Percentiles rank a stretch among this genome's conserved stretches.
These are phyloP conservation scores for Ctenicera cuprea DNA, from an alignment of 2,888 invertebrate species.

Conservation along the genomic window DNA sequence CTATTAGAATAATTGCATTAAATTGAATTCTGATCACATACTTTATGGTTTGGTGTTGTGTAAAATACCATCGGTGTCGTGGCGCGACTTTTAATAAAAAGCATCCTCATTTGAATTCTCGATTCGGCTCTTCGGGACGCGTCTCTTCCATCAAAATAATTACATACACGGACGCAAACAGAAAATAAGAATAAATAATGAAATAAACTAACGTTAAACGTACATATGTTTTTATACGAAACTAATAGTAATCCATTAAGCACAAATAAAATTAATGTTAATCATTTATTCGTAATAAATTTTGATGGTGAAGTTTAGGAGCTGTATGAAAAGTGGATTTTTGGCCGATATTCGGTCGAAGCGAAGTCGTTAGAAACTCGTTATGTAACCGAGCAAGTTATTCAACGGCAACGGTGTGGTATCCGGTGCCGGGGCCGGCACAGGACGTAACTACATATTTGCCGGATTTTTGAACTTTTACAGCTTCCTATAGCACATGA, in stretches of 20 bases:
- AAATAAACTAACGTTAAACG: background rate
- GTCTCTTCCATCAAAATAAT: constrained; percentile 24
- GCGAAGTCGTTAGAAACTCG: constrained; percentile 52
- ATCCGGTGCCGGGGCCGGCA: constrained; percentile 46
- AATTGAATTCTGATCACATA: constrained; percentile 23
- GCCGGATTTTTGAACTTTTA: constrained; percentile 51
- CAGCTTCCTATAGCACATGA: constrained; percentile 45
- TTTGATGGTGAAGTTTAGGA: constrained; percentile 15
- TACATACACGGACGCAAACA: constrained; percentile 14
- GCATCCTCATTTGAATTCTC: constrained; percentile 6
- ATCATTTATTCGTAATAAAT: constrained; percentile 41
- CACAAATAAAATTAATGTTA: constrained; percentile 39
- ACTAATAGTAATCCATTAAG: constrained; percentile 42
- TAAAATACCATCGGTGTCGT: background rate
- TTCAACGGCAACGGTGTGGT: constrained; percentile 50
- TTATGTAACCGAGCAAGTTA: constrained; percentile 47
- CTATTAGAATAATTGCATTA: constrained; percentile 19
- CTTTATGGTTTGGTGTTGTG: background rate
- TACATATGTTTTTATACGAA: constrained; percentile 10
- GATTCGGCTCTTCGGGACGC: background rate
- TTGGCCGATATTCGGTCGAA: constrained; percentile 41
- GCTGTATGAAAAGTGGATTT: constrained; percentile 35
- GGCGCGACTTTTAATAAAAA: constrained; percentile 10
- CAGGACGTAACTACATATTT: constrained; percentile 49
- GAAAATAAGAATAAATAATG: background rate